A percentile compares a stretch with the other conserved stretches of the same genome.
Conservation (phyloP, 2,113 vertebrate species). For the Acinonyx jubatus region DNA sequence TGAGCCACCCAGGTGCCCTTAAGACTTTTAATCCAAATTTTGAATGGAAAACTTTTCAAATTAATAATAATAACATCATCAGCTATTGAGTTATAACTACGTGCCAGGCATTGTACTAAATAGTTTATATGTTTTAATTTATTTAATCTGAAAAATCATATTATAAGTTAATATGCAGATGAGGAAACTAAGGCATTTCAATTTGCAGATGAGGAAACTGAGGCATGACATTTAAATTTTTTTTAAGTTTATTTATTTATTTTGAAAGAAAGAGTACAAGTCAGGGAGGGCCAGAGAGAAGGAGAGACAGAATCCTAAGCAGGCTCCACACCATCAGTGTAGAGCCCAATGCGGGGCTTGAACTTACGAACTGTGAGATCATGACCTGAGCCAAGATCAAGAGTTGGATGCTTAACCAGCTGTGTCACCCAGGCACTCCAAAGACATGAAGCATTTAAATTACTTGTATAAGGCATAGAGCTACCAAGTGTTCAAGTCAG, state of each 20-base stretch:
- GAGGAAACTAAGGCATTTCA: not conserved
- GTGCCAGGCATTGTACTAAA: not conserved
- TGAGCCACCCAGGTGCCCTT: no score
- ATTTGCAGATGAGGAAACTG: not conserved
- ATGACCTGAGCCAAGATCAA: no score
- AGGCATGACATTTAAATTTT: not conserved
- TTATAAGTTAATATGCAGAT: not conserved
- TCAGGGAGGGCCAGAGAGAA: no score
- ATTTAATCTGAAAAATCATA: not conserved
- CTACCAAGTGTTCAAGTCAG: not conserved
- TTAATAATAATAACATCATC: not conserved
- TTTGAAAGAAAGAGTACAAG: no score
- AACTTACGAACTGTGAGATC: no score
- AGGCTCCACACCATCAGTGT: no score
- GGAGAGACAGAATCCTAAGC: no score
- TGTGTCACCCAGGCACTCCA: no score
- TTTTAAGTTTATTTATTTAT: no score
- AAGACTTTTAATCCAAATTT: not conserved
- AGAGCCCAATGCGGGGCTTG: no score
- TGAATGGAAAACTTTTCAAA: not conserved
- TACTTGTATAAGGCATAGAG: not conserved
- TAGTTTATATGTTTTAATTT: conserved; percentile 2
- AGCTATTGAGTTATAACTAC: not conserved
- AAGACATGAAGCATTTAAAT: not conserved
- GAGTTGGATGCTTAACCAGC: no score